Evolutionary conservation across 2,797 vertebrate species (phyloP).

Genomic region (Gambelia wislizenii): DNA sequence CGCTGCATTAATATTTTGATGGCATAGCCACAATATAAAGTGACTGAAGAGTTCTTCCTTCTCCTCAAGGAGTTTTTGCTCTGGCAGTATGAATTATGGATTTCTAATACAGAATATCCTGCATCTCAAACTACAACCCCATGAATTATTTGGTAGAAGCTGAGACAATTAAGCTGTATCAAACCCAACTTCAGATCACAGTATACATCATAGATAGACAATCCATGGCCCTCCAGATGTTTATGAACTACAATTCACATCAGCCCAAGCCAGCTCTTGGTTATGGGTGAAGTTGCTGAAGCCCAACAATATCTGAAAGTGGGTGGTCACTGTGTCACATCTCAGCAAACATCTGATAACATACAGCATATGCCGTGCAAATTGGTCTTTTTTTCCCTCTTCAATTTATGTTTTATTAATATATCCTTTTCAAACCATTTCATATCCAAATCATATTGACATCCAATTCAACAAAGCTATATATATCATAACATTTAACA

Average conservation of each 20-base stretch:
- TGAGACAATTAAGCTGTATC: neutral
- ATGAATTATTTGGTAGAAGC: neutral
- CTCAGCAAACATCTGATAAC: neutral
- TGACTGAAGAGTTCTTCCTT: neutral
- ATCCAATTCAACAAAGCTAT: too few species aligned
- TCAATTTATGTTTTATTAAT: too few species aligned
- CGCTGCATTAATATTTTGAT: neutral
- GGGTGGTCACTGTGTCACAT: neutral
- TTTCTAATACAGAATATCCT: neutral
- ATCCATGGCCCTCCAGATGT: too few species aligned
- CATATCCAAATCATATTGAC: too few species aligned
- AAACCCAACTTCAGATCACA: neutral
- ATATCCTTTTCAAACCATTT: too few species aligned
- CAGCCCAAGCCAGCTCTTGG: too few species aligned
- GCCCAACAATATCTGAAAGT: neutral
- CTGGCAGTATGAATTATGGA: neutral
- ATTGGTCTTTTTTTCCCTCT: too few species aligned
- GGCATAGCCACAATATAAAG: neutral
- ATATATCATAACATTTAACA: too few species aligned
- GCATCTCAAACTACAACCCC: neutral
- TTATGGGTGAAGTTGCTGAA: too few species aligned
- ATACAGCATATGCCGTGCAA: neutral
- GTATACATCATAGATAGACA: neutral
- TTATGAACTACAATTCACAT: too few species aligned
- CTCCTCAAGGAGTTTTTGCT: too few species aligned